Percentiles rank a stretch among this genome's conserved stretches.
Conservation (phyloP, 1,140 invertebrate species). For the Steinernema khuongi region DNA sequence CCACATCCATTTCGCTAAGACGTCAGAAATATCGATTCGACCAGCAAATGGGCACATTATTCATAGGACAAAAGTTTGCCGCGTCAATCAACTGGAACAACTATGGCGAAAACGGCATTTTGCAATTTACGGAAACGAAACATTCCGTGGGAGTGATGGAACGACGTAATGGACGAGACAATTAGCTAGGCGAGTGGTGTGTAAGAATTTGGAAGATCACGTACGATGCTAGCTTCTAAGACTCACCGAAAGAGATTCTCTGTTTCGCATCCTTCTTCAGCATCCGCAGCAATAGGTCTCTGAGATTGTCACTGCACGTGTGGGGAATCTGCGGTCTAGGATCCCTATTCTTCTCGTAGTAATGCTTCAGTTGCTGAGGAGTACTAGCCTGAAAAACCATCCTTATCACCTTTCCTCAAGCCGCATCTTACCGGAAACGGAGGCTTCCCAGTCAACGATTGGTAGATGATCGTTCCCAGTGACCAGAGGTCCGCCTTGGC, state of each 20-base stretch:
- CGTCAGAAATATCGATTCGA: neutral
- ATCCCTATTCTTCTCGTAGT: constrained; percentile 93
- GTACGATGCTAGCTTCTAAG: too few relatives aligned
- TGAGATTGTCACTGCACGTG: constrained; percentile 81
- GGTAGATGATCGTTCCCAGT: constrained; percentile 95
- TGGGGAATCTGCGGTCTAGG: constrained; percentile 86
- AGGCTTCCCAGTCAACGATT: constrained; percentile 94
- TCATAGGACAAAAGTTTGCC: neutral
- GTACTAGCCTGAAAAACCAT: constrained; percentile 72
- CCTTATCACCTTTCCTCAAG: constrained; percentile 14
- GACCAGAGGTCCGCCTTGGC: constrained; percentile 97
- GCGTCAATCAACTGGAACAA: constrained; percentile 2
- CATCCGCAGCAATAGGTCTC: constrained; percentile 76
- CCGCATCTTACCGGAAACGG: constrained; percentile 69
- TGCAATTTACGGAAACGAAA: too few relatives aligned
- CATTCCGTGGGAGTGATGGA: too few relatives aligned
- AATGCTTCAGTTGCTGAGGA: constrained; percentile 92
- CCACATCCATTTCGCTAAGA: neutral
- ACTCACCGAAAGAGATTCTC: constrained; percentile 76
- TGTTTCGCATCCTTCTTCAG: constrained; percentile 86
- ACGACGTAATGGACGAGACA: too few relatives aligned
- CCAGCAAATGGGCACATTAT: neutral
- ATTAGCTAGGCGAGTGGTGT: too few relatives aligned
- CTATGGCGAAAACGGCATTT: neutral
- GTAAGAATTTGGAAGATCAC: too few relatives aligned